A percentile compares a stretch with the other conserved stretches of the same genome.
Conservation (phyloP, 2,888 invertebrate genomes). For the Himalopsyche anomala region DNA sequence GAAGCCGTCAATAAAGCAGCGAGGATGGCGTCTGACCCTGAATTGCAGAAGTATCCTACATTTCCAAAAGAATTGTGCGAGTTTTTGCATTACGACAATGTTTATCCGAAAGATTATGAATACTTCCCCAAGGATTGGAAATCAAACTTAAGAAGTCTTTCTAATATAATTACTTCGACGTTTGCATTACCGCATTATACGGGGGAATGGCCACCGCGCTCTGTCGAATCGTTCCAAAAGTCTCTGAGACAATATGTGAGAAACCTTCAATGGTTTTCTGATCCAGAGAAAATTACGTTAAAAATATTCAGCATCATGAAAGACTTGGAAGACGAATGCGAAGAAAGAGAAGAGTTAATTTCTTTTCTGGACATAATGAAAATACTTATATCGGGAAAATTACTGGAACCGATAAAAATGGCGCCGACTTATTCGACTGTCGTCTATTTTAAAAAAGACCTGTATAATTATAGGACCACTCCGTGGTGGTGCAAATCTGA, state of each 20-base stretch:
- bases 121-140: conserved; percentile 82
- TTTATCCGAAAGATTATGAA: conserved; percentile 81
- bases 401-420: conserved; percentile 66
- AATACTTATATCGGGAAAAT: conserved; percentile 77
- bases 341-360: conserved; percentile 71
- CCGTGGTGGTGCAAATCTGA: conserved; percentile 79
- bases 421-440: conserved; percentile 68
- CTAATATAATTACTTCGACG: conserved; percentile 73
- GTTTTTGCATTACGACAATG: conserved; percentile 74
- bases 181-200: conserved; percentile 77
- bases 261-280: conserved; percentile 74
- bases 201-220: conserved; percentile 72
- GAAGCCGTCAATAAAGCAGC: conserved; percentile 80
- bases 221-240: conserved; percentile 72
- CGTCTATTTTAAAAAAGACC: conserved; percentile 77
- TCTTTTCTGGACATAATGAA: conserved; percentile 77
- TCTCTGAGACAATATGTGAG: conserved; percentile 75
- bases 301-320: conserved; percentile 74
- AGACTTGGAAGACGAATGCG: conserved; percentile 50
- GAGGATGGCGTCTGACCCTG: conserved; percentile 78
- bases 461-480: conserved; percentile 75
- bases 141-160: conserved; percentile 75
- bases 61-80: conserved; percentile 82
- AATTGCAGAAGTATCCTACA: conserved; percentile 78
- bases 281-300: conserved; percentile 74